Evolutionary conservation across 1,140 invertebrate species (phyloP).

Genomic region (Olivierus martensii): DNA sequence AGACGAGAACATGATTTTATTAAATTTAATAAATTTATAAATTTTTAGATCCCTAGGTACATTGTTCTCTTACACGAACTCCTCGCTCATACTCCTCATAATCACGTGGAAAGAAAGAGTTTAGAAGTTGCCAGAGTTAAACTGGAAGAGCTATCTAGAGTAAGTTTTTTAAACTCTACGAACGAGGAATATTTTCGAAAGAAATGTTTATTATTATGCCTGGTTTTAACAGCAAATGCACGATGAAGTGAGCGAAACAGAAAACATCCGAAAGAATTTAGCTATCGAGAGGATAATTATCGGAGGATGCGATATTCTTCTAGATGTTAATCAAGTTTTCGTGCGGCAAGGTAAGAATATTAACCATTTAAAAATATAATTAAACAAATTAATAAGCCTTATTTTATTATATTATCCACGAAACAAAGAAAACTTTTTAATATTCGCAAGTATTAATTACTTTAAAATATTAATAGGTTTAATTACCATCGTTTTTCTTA

Average conservation of each 20-base stretch:
- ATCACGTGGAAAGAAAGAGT: slow-evolving; percentile 84
- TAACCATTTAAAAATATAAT: too few relatives aligned
- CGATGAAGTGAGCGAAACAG: slow-evolving; percentile 86
- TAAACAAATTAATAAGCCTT: too few relatives aligned
- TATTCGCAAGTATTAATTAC: too few relatives aligned
- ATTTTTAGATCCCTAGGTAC: slow-evolving; percentile 66
- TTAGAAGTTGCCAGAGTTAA: slow-evolving; percentile 76
- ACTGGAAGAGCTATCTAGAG: slow-evolving; percentile 70
- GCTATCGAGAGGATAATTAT: slow-evolving; percentile 90
- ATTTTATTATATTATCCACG: too few relatives aligned
- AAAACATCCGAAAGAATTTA: slow-evolving; percentile 83
- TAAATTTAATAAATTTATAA: not conserved
- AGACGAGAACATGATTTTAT: too few relatives aligned
- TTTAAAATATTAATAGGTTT: too few relatives aligned
- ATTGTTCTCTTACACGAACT: slow-evolving; percentile 85
- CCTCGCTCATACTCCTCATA: slow-evolving; percentile 80
- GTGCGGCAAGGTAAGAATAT: slow-evolving; percentile 13
- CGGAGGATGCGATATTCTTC: slow-evolving; percentile 82
- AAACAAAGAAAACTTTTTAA: too few relatives aligned
- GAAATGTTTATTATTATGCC: too few relatives aligned
- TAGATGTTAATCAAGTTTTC: slow-evolving; percentile 80
- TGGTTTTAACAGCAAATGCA: slow-evolving; percentile 44
- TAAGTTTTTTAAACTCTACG: too few relatives aligned
- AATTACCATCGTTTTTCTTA: too few relatives aligned
- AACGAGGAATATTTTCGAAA: too few relatives aligned